phyloP scores from a whole-genome alignment of 2,797 vertebrate genomes.

The Brotula barbata region DNA sequence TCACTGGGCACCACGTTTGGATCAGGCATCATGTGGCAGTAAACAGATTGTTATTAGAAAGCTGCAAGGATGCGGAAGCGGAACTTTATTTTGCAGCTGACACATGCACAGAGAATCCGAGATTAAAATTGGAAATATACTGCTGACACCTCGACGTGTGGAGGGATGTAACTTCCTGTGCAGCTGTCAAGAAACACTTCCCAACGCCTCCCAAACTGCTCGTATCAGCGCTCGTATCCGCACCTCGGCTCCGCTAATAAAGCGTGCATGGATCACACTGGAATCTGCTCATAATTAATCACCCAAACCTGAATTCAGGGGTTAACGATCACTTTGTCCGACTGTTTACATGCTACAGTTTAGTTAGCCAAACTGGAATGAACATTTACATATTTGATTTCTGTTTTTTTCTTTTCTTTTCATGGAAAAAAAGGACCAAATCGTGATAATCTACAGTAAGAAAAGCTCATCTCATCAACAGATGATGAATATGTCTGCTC shows the following conservation, averaged over 20 bases:
- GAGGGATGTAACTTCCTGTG: constrained; percentile 78
- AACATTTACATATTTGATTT: constrained; percentile 43
- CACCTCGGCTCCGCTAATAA: constrained; percentile 63
- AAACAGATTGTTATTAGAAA: constrained; percentile 67
- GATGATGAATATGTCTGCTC: constrained; percentile 37
- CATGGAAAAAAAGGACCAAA: constrained; percentile 15
- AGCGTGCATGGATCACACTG: constrained; percentile 52
- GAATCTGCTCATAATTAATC: constrained; percentile 62
- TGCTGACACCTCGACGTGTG: constrained; percentile 78
- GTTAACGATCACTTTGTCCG: constrained; percentile 50
- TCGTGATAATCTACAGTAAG: not conserved
- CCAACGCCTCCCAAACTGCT: constrained; percentile 60
- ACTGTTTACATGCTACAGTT: constrained; percentile 28
- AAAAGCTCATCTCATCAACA: constrained; percentile 31
- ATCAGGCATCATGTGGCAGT: constrained; percentile 35
- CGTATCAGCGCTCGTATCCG: constrained; percentile 54
- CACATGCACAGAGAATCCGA: constrained; percentile 71
- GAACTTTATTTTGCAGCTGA: constrained; percentile 70
- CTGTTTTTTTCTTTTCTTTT: constrained; percentile 42
- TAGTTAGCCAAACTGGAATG: not conserved
- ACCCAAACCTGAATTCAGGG: constrained; percentile 35
- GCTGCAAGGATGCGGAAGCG: constrained; percentile 40
- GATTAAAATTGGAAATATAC: constrained; percentile 76
- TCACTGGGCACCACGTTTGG: not conserved
- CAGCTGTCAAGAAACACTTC: constrained; percentile 79